Percentiles rank a stretch among this genome's conserved stretches.
Evolutionary conservation across 2,888 invertebrate genomes (phyloP).

Genomic region (Cynaeus angustus): DNA sequence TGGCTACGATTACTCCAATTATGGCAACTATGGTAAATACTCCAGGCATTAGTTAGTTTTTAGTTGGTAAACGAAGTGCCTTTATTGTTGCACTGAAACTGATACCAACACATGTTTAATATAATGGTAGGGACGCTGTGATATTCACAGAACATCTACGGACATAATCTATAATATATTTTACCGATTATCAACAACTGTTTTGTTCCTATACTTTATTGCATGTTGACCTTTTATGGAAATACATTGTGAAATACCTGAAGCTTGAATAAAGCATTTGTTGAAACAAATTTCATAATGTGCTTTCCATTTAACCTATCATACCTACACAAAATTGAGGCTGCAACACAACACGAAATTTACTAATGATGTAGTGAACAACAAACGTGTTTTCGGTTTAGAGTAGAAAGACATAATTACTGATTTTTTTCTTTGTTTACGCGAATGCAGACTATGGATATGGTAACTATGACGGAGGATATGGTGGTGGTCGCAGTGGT

Average conservation of each 20-base stretch:
- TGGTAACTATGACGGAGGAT: slow-evolving; percentile 92
- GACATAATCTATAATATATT: slow-evolving; percentile 56
- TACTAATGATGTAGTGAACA: slow-evolving; percentile 45
- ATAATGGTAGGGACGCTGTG: slow-evolving; percentile 53
- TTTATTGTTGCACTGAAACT: slow-evolving; percentile 34
- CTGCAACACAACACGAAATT: slow-evolving; percentile 46
- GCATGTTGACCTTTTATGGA: slow-evolving; percentile 73
- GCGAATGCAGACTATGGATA: slow-evolving; percentile 85
- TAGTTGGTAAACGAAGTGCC: slow-evolving; percentile 45
- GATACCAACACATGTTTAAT: slow-evolving; percentile 26
- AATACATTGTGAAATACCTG: slow-evolving; percentile 77
- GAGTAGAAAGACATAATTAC: slow-evolving; percentile 37
- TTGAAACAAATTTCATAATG: slow-evolving; percentile 80
- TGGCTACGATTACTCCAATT: slow-evolving; percentile 87
- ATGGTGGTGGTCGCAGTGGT: slow-evolving; percentile 89
- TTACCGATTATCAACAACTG: slow-evolving; percentile 63
- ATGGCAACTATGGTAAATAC: slow-evolving; percentile 89
- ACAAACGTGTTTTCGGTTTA: slow-evolving; percentile 18
- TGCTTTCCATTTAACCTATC: slow-evolving; percentile 76
- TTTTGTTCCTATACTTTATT: slow-evolving; percentile 67
- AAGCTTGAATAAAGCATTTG: slow-evolving; percentile 80
- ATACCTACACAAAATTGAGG: slow-evolving; percentile 44
- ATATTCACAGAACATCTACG: slow-evolving; percentile 60
- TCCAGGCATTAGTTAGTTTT: slow-evolving; percentile 60
- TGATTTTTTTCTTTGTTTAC: slow-evolving; percentile 64